A percentile compares a stretch with the other conserved stretches of the same genome.
These are phyloP conservation scores for Ommatoiulus sabulosus DNA, from an alignment of 2,888 invertebrate genomes.

Conservation along the genomic window DNA sequence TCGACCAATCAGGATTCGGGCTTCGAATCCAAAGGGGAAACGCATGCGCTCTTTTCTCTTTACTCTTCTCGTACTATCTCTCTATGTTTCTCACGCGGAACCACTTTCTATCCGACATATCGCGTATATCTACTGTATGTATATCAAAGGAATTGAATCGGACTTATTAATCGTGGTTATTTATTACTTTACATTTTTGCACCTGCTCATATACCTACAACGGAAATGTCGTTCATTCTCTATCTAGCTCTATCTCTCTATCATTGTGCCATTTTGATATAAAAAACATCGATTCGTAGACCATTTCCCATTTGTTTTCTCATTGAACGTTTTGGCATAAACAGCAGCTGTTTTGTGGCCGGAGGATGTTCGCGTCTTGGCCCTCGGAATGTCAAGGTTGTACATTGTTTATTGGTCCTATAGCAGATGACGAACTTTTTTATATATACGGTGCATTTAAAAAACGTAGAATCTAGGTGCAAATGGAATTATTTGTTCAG, in stretches of 20 bases:
- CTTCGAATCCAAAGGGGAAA: conserved; percentile 56
- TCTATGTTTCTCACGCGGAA: not conserved
- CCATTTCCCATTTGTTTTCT: not conserved
- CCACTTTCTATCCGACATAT: conserved; percentile 10
- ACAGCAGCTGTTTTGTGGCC: not conserved
- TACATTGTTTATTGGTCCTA: not conserved
- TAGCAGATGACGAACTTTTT: not conserved
- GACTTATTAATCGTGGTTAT: conserved; percentile 5
- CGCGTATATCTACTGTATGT: not conserved
- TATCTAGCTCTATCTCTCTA: not conserved
- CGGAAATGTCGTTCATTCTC: not conserved
- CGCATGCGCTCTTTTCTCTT: conserved; percentile 56
- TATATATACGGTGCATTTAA: not conserved
- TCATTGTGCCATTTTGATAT: conserved; percentile 17
- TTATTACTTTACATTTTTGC: conserved; percentile 28
- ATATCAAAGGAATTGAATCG: not conserved
- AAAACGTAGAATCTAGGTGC: not conserved
- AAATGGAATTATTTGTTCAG: not conserved
- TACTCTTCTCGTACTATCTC: conserved; percentile 9
- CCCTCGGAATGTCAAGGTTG: not conserved
- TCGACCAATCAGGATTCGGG: conserved; percentile 55
- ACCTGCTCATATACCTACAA: conserved; percentile 28
- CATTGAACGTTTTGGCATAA: not conserved
- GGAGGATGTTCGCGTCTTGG: not conserved
- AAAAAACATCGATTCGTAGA: not conserved